Conservation (phyloP, 1,140 invertebrate species). For the Drosophila bipectinata region DNA sequence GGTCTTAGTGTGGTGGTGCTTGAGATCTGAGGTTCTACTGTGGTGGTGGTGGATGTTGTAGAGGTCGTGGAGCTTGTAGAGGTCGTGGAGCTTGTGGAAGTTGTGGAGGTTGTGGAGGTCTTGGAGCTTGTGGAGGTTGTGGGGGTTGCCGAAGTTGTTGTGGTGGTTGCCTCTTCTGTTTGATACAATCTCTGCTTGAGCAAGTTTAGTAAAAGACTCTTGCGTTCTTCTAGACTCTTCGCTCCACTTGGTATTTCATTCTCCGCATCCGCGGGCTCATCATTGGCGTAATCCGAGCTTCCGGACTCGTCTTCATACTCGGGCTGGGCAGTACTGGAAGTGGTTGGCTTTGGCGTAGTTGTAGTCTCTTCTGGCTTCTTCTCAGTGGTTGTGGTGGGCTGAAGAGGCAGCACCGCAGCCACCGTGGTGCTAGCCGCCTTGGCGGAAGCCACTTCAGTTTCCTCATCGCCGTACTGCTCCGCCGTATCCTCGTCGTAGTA, state of each 20-base stretch:
- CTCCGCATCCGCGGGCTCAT: conserved; percentile 29
- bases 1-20: neutral
- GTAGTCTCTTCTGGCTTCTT: conserved; percentile 27
- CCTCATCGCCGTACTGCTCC: conserved; percentile 44
- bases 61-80: neutral
- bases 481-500: conserved; percentile 45
- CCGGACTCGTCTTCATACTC: conserved; percentile 46
- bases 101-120: neutral
- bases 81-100: neutral
- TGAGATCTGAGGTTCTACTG: neutral
- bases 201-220: conserved; percentile 23
- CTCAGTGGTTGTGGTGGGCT: neutral
- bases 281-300: conserved; percentile 58
- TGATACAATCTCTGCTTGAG: conserved; percentile 36
- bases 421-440: conserved; percentile 14
- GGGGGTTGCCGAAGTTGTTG: neutral
- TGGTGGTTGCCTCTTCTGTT: neutral
- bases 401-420: conserved; percentile 3
- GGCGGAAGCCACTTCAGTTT: conserved; percentile 26
- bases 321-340: conserved; percentile 4
- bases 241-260: conserved; percentile 16
- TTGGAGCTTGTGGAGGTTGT: neutral
- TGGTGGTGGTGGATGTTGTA: neutral
- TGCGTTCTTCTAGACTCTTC: conserved; percentile 27
- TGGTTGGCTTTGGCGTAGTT: neutral